phyloP scores from a whole-genome alignment of 2,888 invertebrate species.

The Aporophyla nigra region DNA sequence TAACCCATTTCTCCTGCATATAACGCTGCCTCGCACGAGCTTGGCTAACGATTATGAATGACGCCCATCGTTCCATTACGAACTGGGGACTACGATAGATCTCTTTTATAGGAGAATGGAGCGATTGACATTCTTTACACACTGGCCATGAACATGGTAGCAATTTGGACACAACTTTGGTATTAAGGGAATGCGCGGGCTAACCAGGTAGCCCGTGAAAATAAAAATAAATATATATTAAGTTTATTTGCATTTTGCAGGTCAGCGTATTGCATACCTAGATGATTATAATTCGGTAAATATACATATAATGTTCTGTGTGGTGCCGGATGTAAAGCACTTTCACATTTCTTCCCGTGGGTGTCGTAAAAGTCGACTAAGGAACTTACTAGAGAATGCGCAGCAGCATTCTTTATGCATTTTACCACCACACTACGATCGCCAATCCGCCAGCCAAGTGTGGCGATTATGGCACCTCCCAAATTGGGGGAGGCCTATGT shows the following conservation, averaged over 20 bases:
- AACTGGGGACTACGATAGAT: conserved; percentile 41
- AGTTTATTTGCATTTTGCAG: not conserved
- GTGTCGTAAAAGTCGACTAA: no score
- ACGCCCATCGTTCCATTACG: conserved; percentile 50
- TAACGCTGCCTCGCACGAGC: conserved; percentile 22
- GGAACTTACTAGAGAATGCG: no score
- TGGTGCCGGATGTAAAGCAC: no score
- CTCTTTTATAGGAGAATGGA: conserved; percentile 45
- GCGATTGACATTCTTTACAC: conserved; percentile 42
- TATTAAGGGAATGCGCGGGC: not conserved
- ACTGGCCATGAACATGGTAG: conserved; percentile 9
- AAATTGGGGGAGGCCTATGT: no score
- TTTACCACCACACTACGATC: no score
- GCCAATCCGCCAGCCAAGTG: no score
- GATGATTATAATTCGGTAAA: not conserved
- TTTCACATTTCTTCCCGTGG: no score
- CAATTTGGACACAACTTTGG: not conserved
- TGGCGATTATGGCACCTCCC: no score
- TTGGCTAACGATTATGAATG: conserved; percentile 58
- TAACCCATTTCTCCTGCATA: conserved; percentile 48
- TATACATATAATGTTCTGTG: no score
- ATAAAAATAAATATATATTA: not conserved
- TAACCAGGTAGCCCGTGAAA: no score
- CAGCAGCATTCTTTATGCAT: no score
- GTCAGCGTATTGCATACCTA: no score